Percentiles rank a stretch among this genome's conserved stretches.
Conservation (phyloP, 2,113 vertebrate species). For the Dicrurus megarhynchus region DNA sequence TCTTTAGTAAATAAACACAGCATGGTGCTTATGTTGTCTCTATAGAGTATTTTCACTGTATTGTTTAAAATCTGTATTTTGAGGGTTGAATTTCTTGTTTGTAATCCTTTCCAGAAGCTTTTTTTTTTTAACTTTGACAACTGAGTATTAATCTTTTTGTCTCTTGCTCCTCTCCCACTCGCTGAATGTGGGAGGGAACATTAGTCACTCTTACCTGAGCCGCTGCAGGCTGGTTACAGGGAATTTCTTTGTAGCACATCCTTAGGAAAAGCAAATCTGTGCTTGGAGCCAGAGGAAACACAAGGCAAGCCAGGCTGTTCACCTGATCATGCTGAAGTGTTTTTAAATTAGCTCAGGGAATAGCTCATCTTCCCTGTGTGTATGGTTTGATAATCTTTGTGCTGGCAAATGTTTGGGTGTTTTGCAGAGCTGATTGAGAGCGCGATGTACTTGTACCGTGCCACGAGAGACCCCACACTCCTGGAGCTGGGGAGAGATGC, state of each 20-base stretch:
- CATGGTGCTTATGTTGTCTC: neutral
- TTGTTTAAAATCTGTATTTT: neutral
- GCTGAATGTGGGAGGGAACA: neutral
- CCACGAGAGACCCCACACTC: constrained; percentile 90
- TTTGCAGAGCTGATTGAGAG: constrained; percentile 94
- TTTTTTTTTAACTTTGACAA: neutral
- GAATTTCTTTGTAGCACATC: neutral
- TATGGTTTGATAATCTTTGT: neutral
- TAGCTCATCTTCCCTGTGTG: neutral
- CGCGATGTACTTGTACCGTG: constrained; percentile 95
- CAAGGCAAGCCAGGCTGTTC: neutral
- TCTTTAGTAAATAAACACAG: neutral
- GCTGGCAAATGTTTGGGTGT: neutral
- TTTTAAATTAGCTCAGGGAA: neutral
- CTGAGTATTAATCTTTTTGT: neutral
- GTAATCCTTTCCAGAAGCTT: neutral
- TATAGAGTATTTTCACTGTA: neutral
- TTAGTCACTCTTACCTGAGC: neutral
- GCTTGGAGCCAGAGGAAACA: neutral
- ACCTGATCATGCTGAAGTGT: neutral
- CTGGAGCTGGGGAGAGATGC: constrained; percentile 91
- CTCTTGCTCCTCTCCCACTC: neutral
- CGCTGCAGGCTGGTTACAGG: neutral
- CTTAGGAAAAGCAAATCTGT: neutral
- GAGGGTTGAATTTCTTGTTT: neutral